Evolutionary conservation across 2,888 invertebrate genomes (phyloP), one percentile per base, ranked within the genome.

Genomic region (Amorpha juglandis): DNA sequence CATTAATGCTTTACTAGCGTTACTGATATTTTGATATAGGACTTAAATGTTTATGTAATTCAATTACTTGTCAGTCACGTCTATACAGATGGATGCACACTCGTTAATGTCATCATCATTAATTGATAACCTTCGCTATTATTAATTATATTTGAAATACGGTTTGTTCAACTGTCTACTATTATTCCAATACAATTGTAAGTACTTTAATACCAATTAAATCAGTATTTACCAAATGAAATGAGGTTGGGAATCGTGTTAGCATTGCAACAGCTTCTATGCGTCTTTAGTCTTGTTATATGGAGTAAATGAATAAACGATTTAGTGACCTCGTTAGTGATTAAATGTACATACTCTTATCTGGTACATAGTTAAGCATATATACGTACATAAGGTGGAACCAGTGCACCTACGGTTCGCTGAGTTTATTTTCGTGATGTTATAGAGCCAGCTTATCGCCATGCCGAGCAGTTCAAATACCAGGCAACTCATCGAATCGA

Each of bases 61-160:
- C 14, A 63, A 48, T 63, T 27, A 48, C 47, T 33, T 33, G 38
- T 53, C 27, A 14, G 35, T 55, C 35, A 27, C 33, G 42, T 42
- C 50, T 66, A 64, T 52, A 38, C 50, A 63, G 50, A 45, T 64
- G 65, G 42, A 7, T 48, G 53, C 69, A 69, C 69, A 69, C 70
- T 71, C 69, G 72, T 74, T 78, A 74, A 74, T 75, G 68, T 75
- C 75, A 72, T 74, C 71, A 65, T 63, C 73, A 74, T 75, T 68
- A 71, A 76, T 69, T 70, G 80, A 80, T 82, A 82, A 81, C 79
- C 79, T 79, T 77, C 69, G 71, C 70, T 74, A 74, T 76, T 76
- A 74, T 75, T 78, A 77, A 81, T 84, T 78, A 42, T 11, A 7
- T 77, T 78, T 79, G 80, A 78, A 70, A 71, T 69, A 74, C 71